phyloP scores from a whole-genome alignment of 2,888 invertebrate species.

The Hydrotaea diabolus region DNA sequence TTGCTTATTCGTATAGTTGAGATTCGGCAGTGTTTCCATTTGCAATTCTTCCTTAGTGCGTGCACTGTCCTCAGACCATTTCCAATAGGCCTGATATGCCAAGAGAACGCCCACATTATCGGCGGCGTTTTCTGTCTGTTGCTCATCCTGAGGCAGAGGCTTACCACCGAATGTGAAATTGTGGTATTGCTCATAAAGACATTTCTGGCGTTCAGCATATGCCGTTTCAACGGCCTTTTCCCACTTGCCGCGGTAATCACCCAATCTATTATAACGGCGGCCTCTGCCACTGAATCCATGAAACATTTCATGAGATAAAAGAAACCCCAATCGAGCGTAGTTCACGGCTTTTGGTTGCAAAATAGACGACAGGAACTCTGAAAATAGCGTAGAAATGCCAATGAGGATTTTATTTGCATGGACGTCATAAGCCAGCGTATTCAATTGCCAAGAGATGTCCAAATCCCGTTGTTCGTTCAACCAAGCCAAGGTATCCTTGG shows the following conservation, averaged over 20 bases:
- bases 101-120: neutral
- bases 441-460: no score
- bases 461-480: no score
- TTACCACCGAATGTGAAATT: neutral
- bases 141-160: neutral
- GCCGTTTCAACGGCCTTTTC: constrained; percentile 25
- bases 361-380: neutral
- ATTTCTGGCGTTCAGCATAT: neutral
- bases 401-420: no score
- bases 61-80: neutral
- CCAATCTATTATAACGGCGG: constrained; percentile 70
- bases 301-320: constrained; percentile 73
- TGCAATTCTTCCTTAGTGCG: neutral
- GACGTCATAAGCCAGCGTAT: no score
- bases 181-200: neutral
- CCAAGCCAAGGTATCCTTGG: neutral
- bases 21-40: constrained; percentile 58
- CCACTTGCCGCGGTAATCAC: constrained; percentile 45
- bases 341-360: neutral
- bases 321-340: constrained; percentile 59
- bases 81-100: neutral
- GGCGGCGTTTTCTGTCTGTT: neutral
- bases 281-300: constrained; percentile 66
- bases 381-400: no score
- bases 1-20: constrained; percentile 66